Base-by-base conservation (phyloP, 2,113 vertebrate species). In the Probosciger aterrimus region DNA sequence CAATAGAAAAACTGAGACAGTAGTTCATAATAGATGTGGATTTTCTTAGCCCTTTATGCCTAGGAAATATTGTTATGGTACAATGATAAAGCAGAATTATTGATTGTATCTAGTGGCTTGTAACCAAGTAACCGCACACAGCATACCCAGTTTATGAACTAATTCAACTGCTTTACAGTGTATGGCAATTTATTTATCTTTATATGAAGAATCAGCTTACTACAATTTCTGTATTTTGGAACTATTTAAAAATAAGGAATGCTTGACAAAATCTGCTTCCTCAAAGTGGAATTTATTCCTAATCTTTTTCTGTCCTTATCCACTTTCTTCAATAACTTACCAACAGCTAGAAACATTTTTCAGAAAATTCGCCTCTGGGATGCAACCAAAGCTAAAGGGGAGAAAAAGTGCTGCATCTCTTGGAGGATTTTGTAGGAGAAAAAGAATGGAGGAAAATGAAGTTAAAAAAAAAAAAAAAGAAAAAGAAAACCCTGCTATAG, bases 21-120 rank as follows among this genome's bases (percentile, higher is more conserved):
- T 63, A 77, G 63, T 65, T 93, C 77, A 84, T 92, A 94, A 94
- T 62, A 93, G 52, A 89, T 57, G 70, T 75, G 80, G 77, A 69
- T 91, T 96, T 96, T 84, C 47, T 68, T 82, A 86, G 69, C 41
- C 65, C 25, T 88, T 93, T 91, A 95, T 94, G 77, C 80, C 57
- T 75, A 89, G 52, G 62, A 57, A 79, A 57, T 86, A 76, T 76
- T 84, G 74, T 91, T 87, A 89, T 59, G 31, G 69, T 49, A 79
- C 86, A 82, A 47, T 75, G 80, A 93, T 70, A 90, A 18, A 75
- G 68, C 19, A 88, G 60, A 93, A 92, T 93, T 96, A 95, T 91
- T 94, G 95, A 95, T 82, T 88, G 80, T 59, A 73, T 79, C 83
- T 69, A 85, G 88, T 71, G 57, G n/a, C 57, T 96, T 2, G 0